Conservation (phyloP, 2,888 invertebrate genomes). For the Neoitamus cyanurus region DNA sequence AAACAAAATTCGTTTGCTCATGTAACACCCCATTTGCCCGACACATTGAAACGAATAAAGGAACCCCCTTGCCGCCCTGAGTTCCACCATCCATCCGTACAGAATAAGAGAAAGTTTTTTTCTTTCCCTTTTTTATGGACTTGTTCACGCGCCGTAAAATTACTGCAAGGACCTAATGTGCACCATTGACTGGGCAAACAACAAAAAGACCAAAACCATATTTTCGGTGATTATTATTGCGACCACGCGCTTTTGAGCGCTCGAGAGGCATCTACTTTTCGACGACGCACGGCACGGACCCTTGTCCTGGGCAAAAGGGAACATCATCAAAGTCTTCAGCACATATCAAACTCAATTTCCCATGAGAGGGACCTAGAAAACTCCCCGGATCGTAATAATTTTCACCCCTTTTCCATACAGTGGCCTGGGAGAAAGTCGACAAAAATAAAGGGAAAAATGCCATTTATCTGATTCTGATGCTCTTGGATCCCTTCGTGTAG, state of each 20-base stretch:
- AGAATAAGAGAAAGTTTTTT: neutral
- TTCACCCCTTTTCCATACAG: constrained; percentile 26
- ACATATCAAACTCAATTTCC: constrained; percentile 28
- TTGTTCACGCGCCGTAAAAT: constrained; percentile 5
- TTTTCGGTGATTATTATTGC: constrained; percentile 15
- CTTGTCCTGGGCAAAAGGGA: neutral
- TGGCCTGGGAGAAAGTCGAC: neutral
- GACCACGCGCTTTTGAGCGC: constrained; percentile 10
- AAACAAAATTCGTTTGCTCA: neutral
- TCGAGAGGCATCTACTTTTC: neutral
- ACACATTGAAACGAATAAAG: neutral
- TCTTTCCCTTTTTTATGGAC: neutral
- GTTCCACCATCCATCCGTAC: neutral
- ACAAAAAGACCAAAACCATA: neutral
- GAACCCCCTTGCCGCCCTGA: neutral
- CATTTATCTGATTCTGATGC: constrained; percentile 16
- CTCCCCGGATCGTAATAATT: constrained; percentile 22
- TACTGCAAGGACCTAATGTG: neutral
- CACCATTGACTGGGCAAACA: constrained; percentile 4
- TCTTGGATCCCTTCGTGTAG: neutral
- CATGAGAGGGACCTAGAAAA: neutral
- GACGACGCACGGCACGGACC: neutral
- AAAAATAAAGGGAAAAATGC: neutral
- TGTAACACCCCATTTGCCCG: neutral
- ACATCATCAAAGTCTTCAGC: neutral